Percentiles rank a stretch among this genome's conserved stretches.
These are phyloP conservation scores for Ctenochaetus hawaiiensis DNA, from an alignment of 2,797 vertebrate genomes.

Conservation along the genomic window DNA sequence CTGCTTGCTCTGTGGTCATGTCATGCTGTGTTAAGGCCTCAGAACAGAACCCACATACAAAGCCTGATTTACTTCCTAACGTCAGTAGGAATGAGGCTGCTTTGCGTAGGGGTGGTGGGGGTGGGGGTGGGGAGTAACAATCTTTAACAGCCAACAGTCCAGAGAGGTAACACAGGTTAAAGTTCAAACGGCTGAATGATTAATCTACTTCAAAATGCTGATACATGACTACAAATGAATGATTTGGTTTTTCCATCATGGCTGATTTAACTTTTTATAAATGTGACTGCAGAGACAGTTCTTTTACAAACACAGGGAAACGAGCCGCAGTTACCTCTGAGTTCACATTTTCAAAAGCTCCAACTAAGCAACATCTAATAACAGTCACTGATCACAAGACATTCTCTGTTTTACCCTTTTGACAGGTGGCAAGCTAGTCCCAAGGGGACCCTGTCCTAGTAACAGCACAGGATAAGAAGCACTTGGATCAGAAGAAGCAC, in stretches of 20 bases:
- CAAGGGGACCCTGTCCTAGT: constrained; percentile 36
- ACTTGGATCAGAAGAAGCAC: constrained; percentile 76
- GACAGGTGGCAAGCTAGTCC: constrained; percentile 28
- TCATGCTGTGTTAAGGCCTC: constrained; percentile 75
- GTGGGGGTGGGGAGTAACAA: constrained; percentile 48
- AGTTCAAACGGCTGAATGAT: constrained; percentile 70
- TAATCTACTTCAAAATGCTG: constrained; percentile 57
- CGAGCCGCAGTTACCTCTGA: constrained; percentile 41
- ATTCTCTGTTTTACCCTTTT: constrained; percentile 51
- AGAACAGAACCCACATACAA: constrained; percentile 65
- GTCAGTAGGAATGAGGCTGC: constrained; percentile 65
- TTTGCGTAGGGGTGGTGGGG: constrained; percentile 45
- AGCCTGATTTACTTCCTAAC: constrained; percentile 72
- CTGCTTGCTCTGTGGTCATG: constrained; percentile 56
- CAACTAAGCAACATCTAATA: constrained; percentile 51
- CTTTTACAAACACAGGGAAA: constrained; percentile 27
- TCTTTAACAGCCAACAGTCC: constrained; percentile 61
- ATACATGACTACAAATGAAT: constrained; percentile 29
- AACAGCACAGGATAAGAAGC: constrained; percentile 69
- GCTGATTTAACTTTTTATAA: constrained; percentile 26
- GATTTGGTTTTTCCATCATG: constrained; percentile 26
- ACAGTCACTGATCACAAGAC: constrained; percentile 60
- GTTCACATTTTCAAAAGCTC: constrained; percentile 50
- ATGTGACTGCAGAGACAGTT: constrained; percentile 37
- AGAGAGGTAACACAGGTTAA: constrained; percentile 68